Base-by-base conservation (phyloP, 1,140 invertebrate genomes). In the Sitophilus oryzae region DNA sequence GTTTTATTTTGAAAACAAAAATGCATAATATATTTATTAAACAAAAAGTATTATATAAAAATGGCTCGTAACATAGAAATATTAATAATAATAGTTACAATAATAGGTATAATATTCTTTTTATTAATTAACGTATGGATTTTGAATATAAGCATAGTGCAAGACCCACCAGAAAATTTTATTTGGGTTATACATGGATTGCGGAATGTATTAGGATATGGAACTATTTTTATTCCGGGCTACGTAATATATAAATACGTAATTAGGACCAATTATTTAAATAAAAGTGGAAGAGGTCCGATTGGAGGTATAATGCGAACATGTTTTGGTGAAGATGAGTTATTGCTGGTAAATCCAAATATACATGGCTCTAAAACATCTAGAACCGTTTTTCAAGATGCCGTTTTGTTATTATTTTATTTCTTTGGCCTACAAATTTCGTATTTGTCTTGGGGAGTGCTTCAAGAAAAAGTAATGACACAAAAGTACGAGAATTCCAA, bases 391-490 rank as follows among this genome's bases (percentile, higher is more conserved):
- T 67, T 75, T 4, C 75, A 81, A 68, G 79, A 83, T 64, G 72
- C 76, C 4, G 58, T 82, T 35, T 69, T 83, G 21, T 69, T 93
- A 1, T 15, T 81, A 1, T 84, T 91, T 70, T 96, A 93, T 74
- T 91, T 96, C 68, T 68, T 82, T 34, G 93, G 93, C 1, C 77
- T 98, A 1, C 93, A 96, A 81, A 76, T 82, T 1, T 90, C 90
- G 40, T 97, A 95, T 70, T 76, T 98, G 15, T 88, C 89, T 22
- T 98, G 95, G 94, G 95, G 94, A 1, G 77, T 96, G 37, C 73
- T 97, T 41, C 95, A 97, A 73, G 90, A 95, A 74, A 92, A 92
- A 77, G 86, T 93, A 55, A 92, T 92, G 87, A 91, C 88, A 1
- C 73, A 87, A 77, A 80, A 84, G 60, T 94, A 94, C 64, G 68